Conservation (phyloP, 2,888 invertebrate genomes). For the Lagria hirta region DNA sequence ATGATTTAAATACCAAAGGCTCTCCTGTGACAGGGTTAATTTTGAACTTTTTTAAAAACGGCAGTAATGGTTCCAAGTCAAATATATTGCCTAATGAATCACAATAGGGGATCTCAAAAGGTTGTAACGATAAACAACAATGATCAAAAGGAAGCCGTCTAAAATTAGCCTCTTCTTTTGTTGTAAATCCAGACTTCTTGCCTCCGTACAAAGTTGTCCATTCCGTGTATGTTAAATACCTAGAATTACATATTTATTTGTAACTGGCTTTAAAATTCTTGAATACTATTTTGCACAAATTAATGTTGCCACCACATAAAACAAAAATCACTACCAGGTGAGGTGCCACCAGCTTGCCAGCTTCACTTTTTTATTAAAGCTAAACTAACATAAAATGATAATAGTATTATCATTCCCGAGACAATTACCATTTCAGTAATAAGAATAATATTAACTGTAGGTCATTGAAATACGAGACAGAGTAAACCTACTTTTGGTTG, state of each 20-base stretch:
- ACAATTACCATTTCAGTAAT: no score
- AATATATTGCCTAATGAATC: slow-evolving; percentile 90
- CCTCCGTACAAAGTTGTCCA: slow-evolving; percentile 91
- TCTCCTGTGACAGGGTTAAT: slow-evolving; percentile 93
- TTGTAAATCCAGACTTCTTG: slow-evolving; percentile 67
- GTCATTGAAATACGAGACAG: no score
- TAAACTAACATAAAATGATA: no score
- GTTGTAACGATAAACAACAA: slow-evolving; percentile 88
- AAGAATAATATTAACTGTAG: no score
- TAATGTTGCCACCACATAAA: no score
- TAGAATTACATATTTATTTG: slow-evolving; percentile 47
- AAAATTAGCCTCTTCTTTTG: slow-evolving; percentile 78
- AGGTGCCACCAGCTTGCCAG: no score
- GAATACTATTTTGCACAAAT: slow-evolving; percentile 1
- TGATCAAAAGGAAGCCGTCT: slow-evolving; percentile 90
- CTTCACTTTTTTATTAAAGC: no score
- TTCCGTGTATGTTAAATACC: slow-evolving; percentile 85
- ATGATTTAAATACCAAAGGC: slow-evolving; percentile 76
- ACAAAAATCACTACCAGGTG: no score
- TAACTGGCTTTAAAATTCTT: slow-evolving; percentile 6
- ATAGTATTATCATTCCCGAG: no score
- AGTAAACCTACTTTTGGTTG: no score
- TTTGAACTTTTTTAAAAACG: slow-evolving; percentile 88
- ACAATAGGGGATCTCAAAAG: slow-evolving; percentile 90
- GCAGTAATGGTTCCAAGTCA: slow-evolving; percentile 83